Conservation (phyloP, 2,797 vertebrate species). For the Pitangus sulphuratus region DNA sequence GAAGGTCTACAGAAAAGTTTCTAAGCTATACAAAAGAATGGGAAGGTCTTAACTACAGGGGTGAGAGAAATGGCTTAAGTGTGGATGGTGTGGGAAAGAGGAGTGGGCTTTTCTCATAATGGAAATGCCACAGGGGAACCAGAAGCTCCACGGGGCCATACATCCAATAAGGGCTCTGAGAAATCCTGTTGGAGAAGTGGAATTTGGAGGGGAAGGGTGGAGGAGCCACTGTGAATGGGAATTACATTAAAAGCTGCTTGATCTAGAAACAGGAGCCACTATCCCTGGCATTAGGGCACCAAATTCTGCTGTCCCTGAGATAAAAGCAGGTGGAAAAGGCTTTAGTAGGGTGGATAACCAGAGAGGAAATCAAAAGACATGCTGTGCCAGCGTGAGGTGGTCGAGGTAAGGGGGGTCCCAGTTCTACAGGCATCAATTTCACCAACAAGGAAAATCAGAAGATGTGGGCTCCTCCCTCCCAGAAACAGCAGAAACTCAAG, state of each 20-base stretch:
- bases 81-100: neutral
- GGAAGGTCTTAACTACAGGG: neutral
- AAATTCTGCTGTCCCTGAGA: neutral
- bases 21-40: constrained; percentile 3
- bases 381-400: fast-evolving
- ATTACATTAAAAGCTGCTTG: neutral
- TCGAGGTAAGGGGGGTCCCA: neutral
- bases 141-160: neutral
- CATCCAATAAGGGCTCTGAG: neutral
- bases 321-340: neutral
- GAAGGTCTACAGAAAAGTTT: constrained; percentile 57
- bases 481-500: neutral
- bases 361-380: neutral
- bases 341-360: neutral
- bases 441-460: neutral
- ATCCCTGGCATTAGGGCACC: neutral
- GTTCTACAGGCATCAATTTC: fast-evolving
- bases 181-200: fast-evolving
- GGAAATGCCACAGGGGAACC: neutral
- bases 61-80: neutral
- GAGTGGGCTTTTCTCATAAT: neutral
- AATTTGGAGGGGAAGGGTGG: neutral
- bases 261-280: fast-evolving
- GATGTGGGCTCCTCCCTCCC: neutral
- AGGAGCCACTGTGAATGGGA: neutral